Base-by-base conservation (phyloP, 2,113 vertebrate species). In the Tursiops truncatus region DNA sequence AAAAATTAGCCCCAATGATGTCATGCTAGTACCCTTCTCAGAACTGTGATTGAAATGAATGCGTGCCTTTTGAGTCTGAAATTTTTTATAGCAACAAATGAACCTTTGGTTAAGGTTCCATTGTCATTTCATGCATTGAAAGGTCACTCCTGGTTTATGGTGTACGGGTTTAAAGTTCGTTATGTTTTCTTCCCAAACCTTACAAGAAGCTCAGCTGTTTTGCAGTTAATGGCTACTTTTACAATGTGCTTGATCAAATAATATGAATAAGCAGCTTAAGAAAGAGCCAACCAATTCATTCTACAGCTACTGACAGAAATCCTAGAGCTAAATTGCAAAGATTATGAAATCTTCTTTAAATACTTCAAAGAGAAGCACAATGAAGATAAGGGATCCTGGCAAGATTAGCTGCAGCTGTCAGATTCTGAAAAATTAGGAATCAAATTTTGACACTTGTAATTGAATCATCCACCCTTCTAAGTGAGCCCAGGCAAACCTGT, bases 371-470 rank as follows among this genome's bases (percentile, higher is more conserved):
- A 67, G 95, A 97, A 95, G 70, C 89, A 93, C 97, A 90, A 12
- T 58, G 96, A 98, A 97, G 97, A 98, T 87, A 95, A 97, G 96
- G 97, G 96, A 93, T 95, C 98, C 97, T 98, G 98, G 98, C 98
- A 97, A 97, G 97, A 96, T 94, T 96, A 28, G 25, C 93, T 98
- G 98, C 98, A 98, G 98, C 98, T 98, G 98, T 98, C 98, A 98
- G 96, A 98, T 98, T 97, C 96, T 79, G 36, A 98, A 98, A 98
- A 98, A 97, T 94, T 94, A 97, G 97, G 98, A 98, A 98, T 98
- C 97, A 98, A 95, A 98, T 98, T 98, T 93, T 98, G 98, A 97
- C 98, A 98, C 98, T 98, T 98, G 94, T 98, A 98, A 98, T 98
- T 98, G 97, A 98, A 89, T 97, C 96, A 98, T 98, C 98, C 98